These are phyloP conservation scores for Lacerta viridis DNA, from an alignment of 2,797 vertebrate genomes.

Conservation along the genomic window DNA sequence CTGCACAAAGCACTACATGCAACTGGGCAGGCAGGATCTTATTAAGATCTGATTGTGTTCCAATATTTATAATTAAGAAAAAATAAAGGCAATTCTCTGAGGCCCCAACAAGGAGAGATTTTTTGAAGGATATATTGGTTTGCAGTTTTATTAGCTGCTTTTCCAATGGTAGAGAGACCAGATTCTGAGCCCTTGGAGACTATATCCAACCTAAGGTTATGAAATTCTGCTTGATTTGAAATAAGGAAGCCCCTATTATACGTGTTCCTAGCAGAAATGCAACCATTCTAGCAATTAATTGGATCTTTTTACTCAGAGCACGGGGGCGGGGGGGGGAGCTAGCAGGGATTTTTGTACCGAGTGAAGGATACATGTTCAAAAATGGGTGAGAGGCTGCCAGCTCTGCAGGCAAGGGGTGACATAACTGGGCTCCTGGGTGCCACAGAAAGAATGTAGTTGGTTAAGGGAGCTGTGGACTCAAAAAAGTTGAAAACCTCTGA, in stretches of 20 bases:
- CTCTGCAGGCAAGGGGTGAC: too few relatives aligned
- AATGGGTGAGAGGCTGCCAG: too few relatives aligned
- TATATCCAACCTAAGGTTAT: fast-evolving
- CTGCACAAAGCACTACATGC: conserved; percentile 48
- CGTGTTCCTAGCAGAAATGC: neutral
- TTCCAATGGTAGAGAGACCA: neutral
- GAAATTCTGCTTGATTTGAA: conserved; percentile 9
- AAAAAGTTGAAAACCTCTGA: too few relatives aligned
- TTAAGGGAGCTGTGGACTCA: too few relatives aligned
- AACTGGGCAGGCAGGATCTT: conserved; percentile 47
- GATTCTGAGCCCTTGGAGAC: neutral
- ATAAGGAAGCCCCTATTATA: neutral
- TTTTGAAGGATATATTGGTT: neutral
- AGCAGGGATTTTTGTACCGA: neutral
- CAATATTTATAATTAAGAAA: conserved; percentile 54
- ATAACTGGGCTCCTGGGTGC: too few relatives aligned
- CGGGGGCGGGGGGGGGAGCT: neutral
- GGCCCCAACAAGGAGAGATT: conserved; percentile 19
- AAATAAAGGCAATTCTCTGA: conserved; percentile 27
- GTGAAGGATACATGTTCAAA: too few relatives aligned
- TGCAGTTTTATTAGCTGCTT: neutral
- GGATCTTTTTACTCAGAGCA: neutral
- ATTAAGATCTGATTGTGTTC: conserved; percentile 59
- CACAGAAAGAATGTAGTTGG: too few relatives aligned
- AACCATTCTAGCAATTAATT: neutral